Base-by-base conservation (phyloP, 1,140 invertebrate species). In the Papilio helenus region DNA sequence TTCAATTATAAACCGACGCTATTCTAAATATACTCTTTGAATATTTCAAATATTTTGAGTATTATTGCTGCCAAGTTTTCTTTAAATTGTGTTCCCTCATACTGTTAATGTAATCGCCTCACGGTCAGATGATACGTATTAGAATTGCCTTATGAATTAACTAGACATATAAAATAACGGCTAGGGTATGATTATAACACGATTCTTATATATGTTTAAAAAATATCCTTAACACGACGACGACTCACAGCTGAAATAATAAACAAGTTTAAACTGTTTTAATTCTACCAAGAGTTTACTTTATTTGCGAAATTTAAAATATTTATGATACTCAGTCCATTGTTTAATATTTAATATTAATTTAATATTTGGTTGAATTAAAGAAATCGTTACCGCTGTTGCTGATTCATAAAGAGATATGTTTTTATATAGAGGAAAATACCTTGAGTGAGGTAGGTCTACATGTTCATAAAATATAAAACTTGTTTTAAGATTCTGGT, bases 401-500 rank as follows among this genome's bases (percentile, higher is more conserved):
- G 12, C 4, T 68, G 61, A 68, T 8, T 68, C 61, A 74, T 77
- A 65, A 77, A 42, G n/a, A 76, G 18, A 10, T n/a, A 29, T 61
- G 14, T 77, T 76, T 58, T 77, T 65, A 10, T 26, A 34, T 65
- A 77, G 58, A 58, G 73, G 49, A 26, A 58, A 76, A 77, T 58
- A 44, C 76, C 76, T 77, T 77, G 76, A 77, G 55, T 77, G 34
- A 23, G 72, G 72, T 74, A 46, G 76, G 29, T 39, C 46, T 44
- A 49, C 44, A 12, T 55, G 73, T 51, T 58, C 20, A 39, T 55
- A 76, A 76, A 34, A 29, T 58, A 18, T 29, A 29, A 76, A 76
- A 76, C 73, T 18, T 3, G 73, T 55, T 58, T 58, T 29, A 26
- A 55, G 18, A 76, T 18, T 55, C 73, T 49, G 14, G 16, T 58